Percentiles rank a stretch among this genome's conserved stretches.
phyloP scores from a whole-genome alignment of 2,113 vertebrate genomes.

The Felis chaus region DNA sequence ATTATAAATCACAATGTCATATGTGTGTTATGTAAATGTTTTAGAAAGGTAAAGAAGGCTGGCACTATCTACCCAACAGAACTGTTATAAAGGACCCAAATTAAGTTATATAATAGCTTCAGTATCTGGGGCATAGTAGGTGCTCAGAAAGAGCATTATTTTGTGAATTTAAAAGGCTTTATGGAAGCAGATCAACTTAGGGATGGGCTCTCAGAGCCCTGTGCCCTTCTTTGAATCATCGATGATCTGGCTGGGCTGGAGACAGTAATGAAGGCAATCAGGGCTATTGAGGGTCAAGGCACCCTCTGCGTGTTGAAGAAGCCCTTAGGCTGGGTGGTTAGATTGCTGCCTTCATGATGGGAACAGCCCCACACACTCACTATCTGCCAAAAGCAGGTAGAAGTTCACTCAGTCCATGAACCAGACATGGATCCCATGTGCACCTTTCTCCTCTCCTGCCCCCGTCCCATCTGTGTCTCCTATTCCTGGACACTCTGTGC shows the following conservation, averaged over 20 bases:
- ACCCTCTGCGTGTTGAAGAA: neutral
- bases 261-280: neutral
- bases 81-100: neutral
- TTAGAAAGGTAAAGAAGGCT: neutral
- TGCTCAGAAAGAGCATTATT: neutral
- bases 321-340: neutral
- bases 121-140: neutral
- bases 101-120: neutral
- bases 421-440: neutral
- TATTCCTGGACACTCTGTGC: too few species aligned
- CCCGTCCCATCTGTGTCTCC: neutral
- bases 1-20: neutral
- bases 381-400: neutral
- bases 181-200: neutral
- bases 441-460: neutral
- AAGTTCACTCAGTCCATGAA: neutral
- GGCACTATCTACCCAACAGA: neutral
- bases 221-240: neutral
- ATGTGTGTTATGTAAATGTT: neutral
- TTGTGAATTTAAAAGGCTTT: neutral
- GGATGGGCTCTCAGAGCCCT: neutral
- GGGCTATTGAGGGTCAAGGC: fast-evolving
- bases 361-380: neutral
- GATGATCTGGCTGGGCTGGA: neutral
- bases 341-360: neutral